phyloP scores from a whole-genome alignment of 2,113 vertebrate species.

The Heterochromis multidens region DNA sequence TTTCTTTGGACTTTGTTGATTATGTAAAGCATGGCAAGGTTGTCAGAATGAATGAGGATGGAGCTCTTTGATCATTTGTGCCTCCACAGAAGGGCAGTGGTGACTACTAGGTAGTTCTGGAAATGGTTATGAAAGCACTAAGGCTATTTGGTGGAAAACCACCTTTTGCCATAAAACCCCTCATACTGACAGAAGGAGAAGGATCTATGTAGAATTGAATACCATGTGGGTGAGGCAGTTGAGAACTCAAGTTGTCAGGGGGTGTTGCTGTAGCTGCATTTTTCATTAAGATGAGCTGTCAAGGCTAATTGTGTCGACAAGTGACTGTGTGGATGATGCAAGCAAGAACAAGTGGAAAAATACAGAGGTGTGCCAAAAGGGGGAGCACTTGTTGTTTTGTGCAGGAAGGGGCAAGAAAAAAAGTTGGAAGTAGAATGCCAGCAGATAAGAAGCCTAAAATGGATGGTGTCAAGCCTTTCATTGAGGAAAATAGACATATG shows the following conservation, averaged over 20 bases:
- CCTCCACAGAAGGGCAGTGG: neutral
- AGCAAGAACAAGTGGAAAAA: neutral
- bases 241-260: too few species aligned
- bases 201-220: neutral
- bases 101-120: neutral
- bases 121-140: neutral
- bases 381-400: neutral
- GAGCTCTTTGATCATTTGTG: neutral
- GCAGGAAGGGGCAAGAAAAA: neutral
- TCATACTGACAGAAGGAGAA: neutral
- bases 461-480: neutral
- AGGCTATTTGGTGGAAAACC: neutral
- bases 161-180: neutral
- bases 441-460: neutral
- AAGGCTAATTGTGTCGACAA: neutral
- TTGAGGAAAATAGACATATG: neutral
- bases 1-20: neutral
- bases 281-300: neutral
- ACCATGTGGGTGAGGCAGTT: neutral
- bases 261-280: neutral
- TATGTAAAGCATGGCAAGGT: neutral
- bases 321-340: accelerated
- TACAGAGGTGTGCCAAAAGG: neutral
- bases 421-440: neutral
- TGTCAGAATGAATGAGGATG: neutral